These are phyloP conservation scores for Arnoldichthys spilopterus DNA, from an alignment of 2,797 vertebrate genomes.

Conservation along the genomic window DNA sequence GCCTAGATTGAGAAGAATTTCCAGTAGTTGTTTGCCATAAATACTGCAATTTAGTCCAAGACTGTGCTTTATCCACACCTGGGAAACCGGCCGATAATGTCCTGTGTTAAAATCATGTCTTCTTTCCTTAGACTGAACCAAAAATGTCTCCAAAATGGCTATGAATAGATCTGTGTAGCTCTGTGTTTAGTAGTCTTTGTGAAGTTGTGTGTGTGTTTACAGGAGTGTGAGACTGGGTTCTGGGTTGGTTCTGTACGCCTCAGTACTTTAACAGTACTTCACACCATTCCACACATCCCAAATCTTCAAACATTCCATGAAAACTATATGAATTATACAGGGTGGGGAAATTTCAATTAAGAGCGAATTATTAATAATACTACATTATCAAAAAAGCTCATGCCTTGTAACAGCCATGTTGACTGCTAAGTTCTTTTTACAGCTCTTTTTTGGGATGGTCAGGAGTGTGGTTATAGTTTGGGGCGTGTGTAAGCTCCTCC, in stretches of 20 bases:
- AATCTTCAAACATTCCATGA: constrained; percentile 75
- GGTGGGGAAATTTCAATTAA: not conserved
- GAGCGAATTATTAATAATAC: not conserved
- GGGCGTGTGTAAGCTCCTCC: constrained; percentile 53
- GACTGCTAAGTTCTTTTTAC: not conserved
- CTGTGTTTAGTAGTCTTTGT: constrained; percentile 77
- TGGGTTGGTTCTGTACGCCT: constrained; percentile 63
- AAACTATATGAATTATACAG: not conserved
- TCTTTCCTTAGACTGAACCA: not conserved
- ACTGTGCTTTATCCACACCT: too few relatives aligned
- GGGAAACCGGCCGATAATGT: too few relatives aligned
- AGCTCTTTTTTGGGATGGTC: not conserved
- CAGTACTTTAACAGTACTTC: constrained; percentile 31
- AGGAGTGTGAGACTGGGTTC: constrained; percentile 73
- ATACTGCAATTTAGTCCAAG: too few relatives aligned
- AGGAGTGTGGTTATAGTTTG: constrained; percentile 34
- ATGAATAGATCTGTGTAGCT: constrained; percentile 45
- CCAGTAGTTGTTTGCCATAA: too few relatives aligned
- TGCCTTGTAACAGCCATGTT: constrained; percentile 1
- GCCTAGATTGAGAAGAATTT: too few relatives aligned
- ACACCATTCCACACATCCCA: constrained; percentile 41
- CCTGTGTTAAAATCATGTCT: not conserved
- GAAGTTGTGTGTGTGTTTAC: constrained; percentile 49
- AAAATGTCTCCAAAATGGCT: not conserved
- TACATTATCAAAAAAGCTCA: not conserved